These are phyloP conservation scores for Erpobdella octoculata DNA, from an alignment of 2,888 invertebrate species.

Conservation along the genomic window DNA sequence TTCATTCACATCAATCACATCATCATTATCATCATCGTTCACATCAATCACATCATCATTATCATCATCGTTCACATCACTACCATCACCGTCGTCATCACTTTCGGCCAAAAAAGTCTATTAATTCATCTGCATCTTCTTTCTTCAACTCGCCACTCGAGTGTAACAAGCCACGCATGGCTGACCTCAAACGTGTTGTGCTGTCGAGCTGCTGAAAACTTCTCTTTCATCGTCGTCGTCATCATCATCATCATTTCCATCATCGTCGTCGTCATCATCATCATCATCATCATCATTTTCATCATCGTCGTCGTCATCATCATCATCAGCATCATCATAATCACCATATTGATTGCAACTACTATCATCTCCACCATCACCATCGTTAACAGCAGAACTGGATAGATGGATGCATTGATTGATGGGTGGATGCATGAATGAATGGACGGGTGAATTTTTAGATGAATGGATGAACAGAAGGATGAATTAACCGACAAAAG, in stretches of 20 bases:
- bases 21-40: neutral
- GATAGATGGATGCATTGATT: neutral
- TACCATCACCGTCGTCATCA: constrained; percentile 17
- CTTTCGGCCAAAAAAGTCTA: neutral
- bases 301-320: neutral
- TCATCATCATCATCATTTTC: constrained; percentile 20
- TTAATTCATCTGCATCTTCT: neutral
- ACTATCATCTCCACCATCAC: neutral
- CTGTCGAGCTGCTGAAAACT: neutral
- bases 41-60: neutral
- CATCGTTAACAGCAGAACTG: neutral
- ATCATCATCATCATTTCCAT: constrained; percentile 19
- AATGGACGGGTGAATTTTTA: too few species aligned
- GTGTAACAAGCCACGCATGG: neutral
- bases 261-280: constrained; percentile 17
- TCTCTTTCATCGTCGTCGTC: constrained; percentile 14
- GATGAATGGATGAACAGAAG: neutral
- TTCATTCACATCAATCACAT: neutral
- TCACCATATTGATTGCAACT: neutral
- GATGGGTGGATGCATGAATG: too few species aligned
- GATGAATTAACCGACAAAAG: neutral
- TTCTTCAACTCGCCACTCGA: neutral
- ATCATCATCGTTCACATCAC: constrained; percentile 16
- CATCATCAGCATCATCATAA: neutral
- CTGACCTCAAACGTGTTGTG: neutral